Evolutionary conservation across 2,797 vertebrate genomes (phyloP).

Genomic region (Enteromius paludinosus): DNA sequence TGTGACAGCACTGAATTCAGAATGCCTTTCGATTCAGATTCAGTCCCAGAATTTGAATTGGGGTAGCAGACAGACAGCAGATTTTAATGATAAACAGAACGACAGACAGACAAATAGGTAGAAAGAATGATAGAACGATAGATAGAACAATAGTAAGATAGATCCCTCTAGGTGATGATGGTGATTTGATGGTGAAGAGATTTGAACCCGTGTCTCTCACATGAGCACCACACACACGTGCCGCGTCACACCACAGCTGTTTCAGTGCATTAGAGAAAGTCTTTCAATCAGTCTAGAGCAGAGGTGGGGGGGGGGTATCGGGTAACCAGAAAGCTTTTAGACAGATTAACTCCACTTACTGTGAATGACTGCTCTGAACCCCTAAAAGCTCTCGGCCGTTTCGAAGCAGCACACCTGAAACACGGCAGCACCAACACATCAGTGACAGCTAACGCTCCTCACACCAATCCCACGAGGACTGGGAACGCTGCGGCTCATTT

Average conservation of each 20-base stretch:
- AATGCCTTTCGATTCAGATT: neutral
- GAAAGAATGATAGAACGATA: neutral
- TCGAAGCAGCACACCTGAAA: slow-evolving; percentile 11
- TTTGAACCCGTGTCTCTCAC: neutral
- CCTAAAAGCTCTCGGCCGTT: slow-evolving; percentile 7
- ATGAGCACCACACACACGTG: slow-evolving; percentile 9
- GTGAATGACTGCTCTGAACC: slow-evolving; percentile 26
- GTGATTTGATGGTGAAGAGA: neutral
- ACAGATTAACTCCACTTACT: slow-evolving; percentile 42
- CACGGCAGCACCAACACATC: neutral
- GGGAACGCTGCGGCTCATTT: slow-evolving; percentile 55
- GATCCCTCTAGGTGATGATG: neutral
- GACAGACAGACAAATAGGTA: neutral
- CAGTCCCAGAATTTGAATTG: neutral
- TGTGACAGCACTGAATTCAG: neutral
- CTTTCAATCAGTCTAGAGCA: slow-evolving; percentile 23
- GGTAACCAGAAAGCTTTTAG: slow-evolving; percentile 49
- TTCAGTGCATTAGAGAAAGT: slow-evolving; percentile 31
- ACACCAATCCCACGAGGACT: slow-evolving; percentile 46
- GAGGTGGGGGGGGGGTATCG: neutral
- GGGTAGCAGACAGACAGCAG: neutral
- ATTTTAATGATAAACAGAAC: neutral
- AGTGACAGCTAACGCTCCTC: slow-evolving; percentile 35
- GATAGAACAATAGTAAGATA: neutral
- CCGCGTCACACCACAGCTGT: neutral